Conservation (phyloP, 2,113 vertebrate genomes). For the Procavia capensis region DNA sequence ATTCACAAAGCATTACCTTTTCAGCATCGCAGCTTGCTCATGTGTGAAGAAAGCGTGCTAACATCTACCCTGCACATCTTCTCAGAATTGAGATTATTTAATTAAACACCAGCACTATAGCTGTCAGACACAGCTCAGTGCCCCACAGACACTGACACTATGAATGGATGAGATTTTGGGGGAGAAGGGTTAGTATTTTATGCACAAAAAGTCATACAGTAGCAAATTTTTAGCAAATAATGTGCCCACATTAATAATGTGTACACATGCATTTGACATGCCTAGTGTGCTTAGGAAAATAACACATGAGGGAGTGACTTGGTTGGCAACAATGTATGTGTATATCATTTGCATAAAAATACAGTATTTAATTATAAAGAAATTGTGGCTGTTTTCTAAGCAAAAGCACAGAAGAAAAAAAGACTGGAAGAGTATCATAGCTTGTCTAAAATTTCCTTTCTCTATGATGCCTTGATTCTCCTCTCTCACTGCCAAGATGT, state of each 20-base stretch:
- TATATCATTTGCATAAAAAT: no score
- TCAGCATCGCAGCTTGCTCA: not conserved
- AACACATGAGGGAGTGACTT: no score
- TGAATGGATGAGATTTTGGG: not conserved
- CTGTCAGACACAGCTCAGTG: not conserved
- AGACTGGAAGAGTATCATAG: not conserved
- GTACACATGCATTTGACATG: no score
- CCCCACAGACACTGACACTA: not conserved
- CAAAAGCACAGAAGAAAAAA: not conserved
- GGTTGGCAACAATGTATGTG: no score
- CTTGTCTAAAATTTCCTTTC: not conserved
- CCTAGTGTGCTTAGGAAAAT: no score
- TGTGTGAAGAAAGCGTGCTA: not conserved
- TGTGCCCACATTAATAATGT: no score
- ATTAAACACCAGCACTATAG: not conserved
- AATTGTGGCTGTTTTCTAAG: not conserved
- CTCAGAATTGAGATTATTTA: not conserved
- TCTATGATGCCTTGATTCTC: not conserved
- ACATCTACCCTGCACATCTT: not conserved
- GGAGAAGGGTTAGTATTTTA: not conserved
- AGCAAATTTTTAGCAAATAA: no score
- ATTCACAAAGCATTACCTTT: not conserved
- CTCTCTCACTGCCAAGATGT: not conserved
- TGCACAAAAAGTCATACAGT: not conserved
- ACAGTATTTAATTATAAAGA: not conserved